Evolutionary conservation across 2,888 invertebrate genomes (phyloP), one percentile per base, ranked within the genome.

Genomic region (Bombyx huttoni): DNA sequence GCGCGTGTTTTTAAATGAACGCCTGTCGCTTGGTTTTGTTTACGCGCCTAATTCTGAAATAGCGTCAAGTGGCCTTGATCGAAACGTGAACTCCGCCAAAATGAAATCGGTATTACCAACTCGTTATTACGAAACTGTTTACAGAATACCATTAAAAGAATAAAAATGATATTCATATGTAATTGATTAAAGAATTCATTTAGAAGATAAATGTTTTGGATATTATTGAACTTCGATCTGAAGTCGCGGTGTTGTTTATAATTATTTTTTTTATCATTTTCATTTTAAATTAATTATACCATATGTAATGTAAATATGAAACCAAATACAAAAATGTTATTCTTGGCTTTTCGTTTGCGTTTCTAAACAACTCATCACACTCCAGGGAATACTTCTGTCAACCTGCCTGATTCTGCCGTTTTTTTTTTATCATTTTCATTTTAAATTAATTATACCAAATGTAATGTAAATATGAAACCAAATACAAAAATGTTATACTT

Each of bases 51-150:
- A 40, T 40, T 40, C 40, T 12, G 40, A 57, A 51, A 48, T 47
- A 46, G 51, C 52, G 49, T 53, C 13, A 50, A 55, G 55, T 51
- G 40, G 1, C 40, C 40, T 40, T 40, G 40, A 40, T 40, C 40
- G 40, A 8, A 40, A 40, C 40, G 40, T 40, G 40, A 10, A 10
- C 40, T 10, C 40, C 3, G 24, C 24, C 24, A 24, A 24, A 24
- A 40, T 40, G 40, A 40, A 40, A 40, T 40, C n/a, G n/a, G n/a
- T n/a, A n/a, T n/a, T n/a, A n/a, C n/a, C 40, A 40, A 10, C 5
- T 24, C 24, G 12, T 40, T 8, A 40, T 40, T 40, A 40, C 7
- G 12, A 40, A 40, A 40, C 12, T 40, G 40, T 40, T 40, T 40
- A 12, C 40, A 12, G 8, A 40, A 40, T 1, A 40, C 12, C 40